Percentiles rank a stretch among this genome's conserved stretches.
Evolutionary conservation across 37 sponge, comb jelly and placozoan species (phyloP).

Genomic region (Diacarnus erythraeanus): DNA sequence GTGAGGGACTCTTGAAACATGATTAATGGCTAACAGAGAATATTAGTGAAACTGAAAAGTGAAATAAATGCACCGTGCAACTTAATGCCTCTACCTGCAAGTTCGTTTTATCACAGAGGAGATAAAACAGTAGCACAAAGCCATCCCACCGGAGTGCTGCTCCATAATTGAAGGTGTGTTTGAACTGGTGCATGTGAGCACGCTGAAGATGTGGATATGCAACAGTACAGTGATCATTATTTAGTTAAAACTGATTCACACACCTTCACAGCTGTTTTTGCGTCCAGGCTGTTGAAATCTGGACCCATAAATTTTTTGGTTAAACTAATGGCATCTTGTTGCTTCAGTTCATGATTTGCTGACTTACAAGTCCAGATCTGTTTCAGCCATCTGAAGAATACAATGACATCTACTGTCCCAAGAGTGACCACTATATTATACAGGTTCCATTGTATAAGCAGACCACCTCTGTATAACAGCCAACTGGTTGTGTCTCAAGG

Average conservation of each 20-base stretch:
- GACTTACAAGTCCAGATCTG: constrained; percentile 31
- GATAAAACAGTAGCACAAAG: constrained; percentile 50
- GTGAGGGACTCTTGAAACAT: too few relatives aligned
- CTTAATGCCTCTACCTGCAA: constrained; percentile 4
- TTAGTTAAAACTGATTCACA: not conserved
- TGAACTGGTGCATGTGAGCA: constrained; percentile 41
- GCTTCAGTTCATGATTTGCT: constrained; percentile 30
- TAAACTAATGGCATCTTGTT: constrained; percentile 30
- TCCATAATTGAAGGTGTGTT: constrained; percentile 22
- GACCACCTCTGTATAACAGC: too few relatives aligned
- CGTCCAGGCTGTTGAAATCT: not conserved
- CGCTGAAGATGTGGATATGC: constrained; percentile 11
- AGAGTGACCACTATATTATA: not conserved
- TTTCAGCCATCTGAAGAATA: constrained; percentile 57
- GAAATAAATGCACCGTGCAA: too few relatives aligned
- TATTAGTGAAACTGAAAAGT: too few relatives aligned
- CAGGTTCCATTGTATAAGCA: too few relatives aligned
- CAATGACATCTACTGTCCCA: not conserved
- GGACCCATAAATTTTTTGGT: constrained; percentile 30
- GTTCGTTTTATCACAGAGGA: constrained; percentile 39
- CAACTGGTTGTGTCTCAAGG: too few relatives aligned
- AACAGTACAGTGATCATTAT: not conserved
- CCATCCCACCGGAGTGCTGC: constrained; percentile 74
- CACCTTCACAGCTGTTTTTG: constrained; percentile 23
- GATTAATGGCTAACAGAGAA: too few relatives aligned